Evolutionary conservation across 2,888 invertebrate species (phyloP), one percentile per base, ranked within the genome.

Genomic region (Stenodera caucasica): DNA sequence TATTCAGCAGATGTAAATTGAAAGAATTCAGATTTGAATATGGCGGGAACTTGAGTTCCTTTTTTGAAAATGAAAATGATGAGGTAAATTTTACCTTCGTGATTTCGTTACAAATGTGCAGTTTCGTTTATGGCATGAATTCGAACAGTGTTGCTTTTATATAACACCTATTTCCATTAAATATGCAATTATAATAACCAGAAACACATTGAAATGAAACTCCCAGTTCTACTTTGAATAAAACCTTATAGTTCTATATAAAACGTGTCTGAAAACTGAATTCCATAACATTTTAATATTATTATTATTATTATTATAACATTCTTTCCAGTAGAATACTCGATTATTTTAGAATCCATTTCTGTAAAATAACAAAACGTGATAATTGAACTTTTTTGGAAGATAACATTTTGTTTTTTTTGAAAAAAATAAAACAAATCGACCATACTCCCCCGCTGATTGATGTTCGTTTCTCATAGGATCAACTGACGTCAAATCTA

Each of bases 401-500:
- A 26, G 26, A 26, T 26, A 26, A 26, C 4, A 6, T 26, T 26
- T 7, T 26, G 26, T 26, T 5, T 30, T 2, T 26, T 26, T 26
- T 26, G 26, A 30, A 30, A 30, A 30, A 8, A 8, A 4, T 21
- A 1, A 6, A 45, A 23, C n/a, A 12, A 9, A 1, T 7, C 18
- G 21, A 7, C 45, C 21, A 45, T 45, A 45, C 23, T 23, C 21
- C 45, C 1, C 49, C 15, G 53, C 35, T 63, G 63, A 63, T 49
- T 63, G 63, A 63, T 63, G 63, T 57, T 54, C 63, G 54, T 54
- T 56, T 57, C 57, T 57, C 57, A 26, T 57, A 55, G 60, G 63
- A 63, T 63, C 63, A 63, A 63, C 63, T 57, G 59, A 60, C 62
- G 62, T 62, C 62, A 62, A 60, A 63, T 63, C 63, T 56, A 63